phyloP scores from a whole-genome alignment of 2,113 vertebrate species.

The Grammomys dolichurus region DNA sequence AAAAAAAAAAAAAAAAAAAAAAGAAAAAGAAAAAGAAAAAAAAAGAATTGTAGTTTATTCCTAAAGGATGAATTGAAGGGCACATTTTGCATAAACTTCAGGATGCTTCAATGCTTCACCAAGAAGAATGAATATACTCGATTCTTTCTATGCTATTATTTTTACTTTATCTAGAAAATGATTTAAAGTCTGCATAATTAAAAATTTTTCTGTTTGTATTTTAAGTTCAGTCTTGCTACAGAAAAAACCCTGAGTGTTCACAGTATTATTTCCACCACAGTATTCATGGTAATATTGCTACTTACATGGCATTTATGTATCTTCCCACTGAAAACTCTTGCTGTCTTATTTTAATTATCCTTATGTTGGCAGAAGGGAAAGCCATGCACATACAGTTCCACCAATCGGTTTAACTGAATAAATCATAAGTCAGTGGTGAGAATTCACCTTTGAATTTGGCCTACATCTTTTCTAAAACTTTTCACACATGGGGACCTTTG shows the following conservation, averaged over 20 bases:
- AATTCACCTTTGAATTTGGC: conserved; percentile 45
- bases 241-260: background rate
- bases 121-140: conserved; percentile 15
- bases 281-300: background rate
- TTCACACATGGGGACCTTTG: conserved; percentile 2
- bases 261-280: background rate
- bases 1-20: too few species aligned
- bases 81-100: background rate
- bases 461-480: conserved; percentile 53
- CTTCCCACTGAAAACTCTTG: conserved; percentile 28
- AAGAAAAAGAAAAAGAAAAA: too few species aligned
- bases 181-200: conserved; percentile 20
- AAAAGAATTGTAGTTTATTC: background rate
- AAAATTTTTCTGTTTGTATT: conserved; percentile 45
- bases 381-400: background rate
- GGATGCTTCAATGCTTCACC: background rate
- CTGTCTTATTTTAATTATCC: conserved; percentile 52
- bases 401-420: conserved; percentile 46
- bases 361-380: background rate
- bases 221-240: conserved; percentile 6
- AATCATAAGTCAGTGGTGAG: background rate
- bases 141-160: conserved; percentile 28
- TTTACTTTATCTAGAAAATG: conserved; percentile 39
- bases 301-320: background rate
- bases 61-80: background rate